Percentiles rank a stretch among this genome's conserved stretches.
phyloP scores from a whole-genome alignment of 2,888 invertebrate species.

The Siphlonurus alternatus region DNA sequence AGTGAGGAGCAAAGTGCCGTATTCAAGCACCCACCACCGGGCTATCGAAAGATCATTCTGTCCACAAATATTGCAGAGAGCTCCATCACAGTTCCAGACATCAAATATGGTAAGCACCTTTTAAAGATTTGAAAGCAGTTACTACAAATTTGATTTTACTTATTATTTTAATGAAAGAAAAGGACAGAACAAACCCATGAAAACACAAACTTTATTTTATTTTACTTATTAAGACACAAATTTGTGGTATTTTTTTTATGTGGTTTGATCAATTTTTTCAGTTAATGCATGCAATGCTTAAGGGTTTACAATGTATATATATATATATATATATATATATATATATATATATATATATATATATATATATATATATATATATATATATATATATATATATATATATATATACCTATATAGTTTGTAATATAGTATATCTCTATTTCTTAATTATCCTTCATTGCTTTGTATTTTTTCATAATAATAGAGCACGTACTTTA shows the following conservation, averaged over 20 bases:
- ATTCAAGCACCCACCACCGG: conserved; percentile 40
- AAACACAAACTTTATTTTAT: background rate
- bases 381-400: too few relatives aligned
- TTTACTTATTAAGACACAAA: conserved; percentile 13
- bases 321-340: too few relatives aligned
- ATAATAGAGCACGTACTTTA: too few relatives aligned
- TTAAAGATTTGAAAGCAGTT: background rate
- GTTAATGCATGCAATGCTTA: too few relatives aligned
- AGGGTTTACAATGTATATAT: too few relatives aligned
- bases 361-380: too few relatives aligned
- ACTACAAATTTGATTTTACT: background rate
- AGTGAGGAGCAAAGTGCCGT: conserved; percentile 54
- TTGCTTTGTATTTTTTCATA: too few relatives aligned
- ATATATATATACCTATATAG: too few relatives aligned
- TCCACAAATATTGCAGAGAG: conserved; percentile 88
- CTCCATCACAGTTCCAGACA: conserved; percentile 77
- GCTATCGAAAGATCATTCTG: conserved; percentile 64
- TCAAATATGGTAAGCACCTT: conserved; percentile 47
- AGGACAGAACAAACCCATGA: background rate
- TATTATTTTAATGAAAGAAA: background rate
- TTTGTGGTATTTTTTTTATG: conserved; percentile 8
- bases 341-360: too few relatives aligned
- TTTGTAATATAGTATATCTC: too few relatives aligned
- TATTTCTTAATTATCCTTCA: too few relatives aligned
- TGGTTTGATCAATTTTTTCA: too few relatives aligned